phyloP scores from a whole-genome alignment of 2,888 invertebrate genomes.

The Tortricodes alternella region DNA sequence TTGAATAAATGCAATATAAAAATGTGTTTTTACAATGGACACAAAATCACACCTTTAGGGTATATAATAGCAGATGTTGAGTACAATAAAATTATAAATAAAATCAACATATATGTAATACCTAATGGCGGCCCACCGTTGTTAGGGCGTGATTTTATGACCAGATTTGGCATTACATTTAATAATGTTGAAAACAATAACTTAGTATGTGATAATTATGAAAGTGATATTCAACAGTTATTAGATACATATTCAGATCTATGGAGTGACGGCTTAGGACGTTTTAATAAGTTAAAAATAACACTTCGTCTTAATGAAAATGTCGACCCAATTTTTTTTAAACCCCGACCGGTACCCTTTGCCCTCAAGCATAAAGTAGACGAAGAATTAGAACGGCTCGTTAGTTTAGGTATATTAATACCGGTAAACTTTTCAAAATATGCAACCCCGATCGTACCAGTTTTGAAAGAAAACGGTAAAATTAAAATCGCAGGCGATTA shows the following conservation, averaged over 20 bases:
- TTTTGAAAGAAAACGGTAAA: not conserved
- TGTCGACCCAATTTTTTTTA: not conserved
- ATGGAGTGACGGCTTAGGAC: not conserved
- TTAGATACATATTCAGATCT: not conserved
- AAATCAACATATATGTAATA: slow-evolving; percentile 27
- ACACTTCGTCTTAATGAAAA: not conserved
- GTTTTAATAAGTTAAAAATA: not conserved
- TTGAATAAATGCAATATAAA: slow-evolving; percentile 27
- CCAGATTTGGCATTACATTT: not conserved
- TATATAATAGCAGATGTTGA: slow-evolving; percentile 21
- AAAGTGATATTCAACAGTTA: not conserved
- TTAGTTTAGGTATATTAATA: no score
- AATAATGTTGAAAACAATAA: not conserved
- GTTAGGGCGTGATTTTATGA: not conserved
- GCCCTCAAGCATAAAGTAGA: no score
- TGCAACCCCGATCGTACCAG: no score
- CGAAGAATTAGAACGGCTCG: no score
- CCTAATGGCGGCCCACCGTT: not conserved
- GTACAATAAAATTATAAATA: slow-evolving; percentile 20
- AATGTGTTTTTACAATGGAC: slow-evolving; percentile 39
- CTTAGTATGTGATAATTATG: not conserved
- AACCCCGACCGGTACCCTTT: not conserved
- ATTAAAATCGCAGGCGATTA: not conserved
- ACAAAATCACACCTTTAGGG: slow-evolving; percentile 37
- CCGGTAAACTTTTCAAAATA: no score